These are phyloP conservation scores for Netta rufina DNA, from an alignment of 2,797 vertebrate genomes.

Conservation along the genomic window DNA sequence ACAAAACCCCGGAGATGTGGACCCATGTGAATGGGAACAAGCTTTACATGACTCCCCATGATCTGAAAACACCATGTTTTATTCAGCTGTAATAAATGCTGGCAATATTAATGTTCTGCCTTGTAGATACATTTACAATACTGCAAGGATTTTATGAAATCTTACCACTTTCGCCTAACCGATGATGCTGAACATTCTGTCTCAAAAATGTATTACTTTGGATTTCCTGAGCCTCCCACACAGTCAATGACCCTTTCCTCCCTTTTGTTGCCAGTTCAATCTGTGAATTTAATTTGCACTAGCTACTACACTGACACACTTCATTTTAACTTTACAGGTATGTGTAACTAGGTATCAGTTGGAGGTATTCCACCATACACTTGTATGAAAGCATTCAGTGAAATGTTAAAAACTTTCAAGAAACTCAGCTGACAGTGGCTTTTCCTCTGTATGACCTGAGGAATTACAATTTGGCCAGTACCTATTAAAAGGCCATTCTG, in stretches of 20 bases:
- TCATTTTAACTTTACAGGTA: not conserved
- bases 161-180: not conserved
- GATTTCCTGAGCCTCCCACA: not conserved
- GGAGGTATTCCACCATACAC: not conserved
- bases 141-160: slow-evolving; percentile 42
- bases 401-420: not conserved
- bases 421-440: not conserved
- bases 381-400: not conserved
- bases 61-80: not conserved
- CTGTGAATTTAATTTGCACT: not conserved
- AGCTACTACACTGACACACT: not conserved
- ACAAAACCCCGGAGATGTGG: not conserved
- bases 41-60: slow-evolving; percentile 5
- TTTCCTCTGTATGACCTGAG: not conserved
- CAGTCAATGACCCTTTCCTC: not conserved
- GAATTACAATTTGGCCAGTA: not conserved
- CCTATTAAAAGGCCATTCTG: not conserved
- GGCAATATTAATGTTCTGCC: slow-evolving; percentile 21
- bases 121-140: slow-evolving; percentile 21
- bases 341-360: not conserved
- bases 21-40: not conserved
- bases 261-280: not conserved
- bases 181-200: not conserved
- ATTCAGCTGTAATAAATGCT: slow-evolving; percentile 37
- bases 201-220: not conserved